Conservation (phyloP, 2,888 invertebrate species). For the Acrobasis suavella region DNA sequence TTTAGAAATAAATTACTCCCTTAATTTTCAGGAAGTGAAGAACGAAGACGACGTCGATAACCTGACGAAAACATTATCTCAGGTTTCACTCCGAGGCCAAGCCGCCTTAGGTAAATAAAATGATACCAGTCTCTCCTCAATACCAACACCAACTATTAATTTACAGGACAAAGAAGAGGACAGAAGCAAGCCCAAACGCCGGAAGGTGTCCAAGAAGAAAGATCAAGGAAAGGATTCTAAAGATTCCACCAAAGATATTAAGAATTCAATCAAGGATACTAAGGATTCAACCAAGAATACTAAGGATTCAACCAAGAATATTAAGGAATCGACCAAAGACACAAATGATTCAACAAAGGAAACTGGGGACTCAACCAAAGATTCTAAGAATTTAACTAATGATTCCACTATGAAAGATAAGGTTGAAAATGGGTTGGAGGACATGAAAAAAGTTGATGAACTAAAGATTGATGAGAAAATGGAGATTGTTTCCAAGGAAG, state of each 20-base stretch:
- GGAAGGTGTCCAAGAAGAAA: conserved; percentile 44
- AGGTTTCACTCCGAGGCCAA: conserved; percentile 76
- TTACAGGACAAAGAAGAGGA: conserved; percentile 70
- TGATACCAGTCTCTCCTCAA: conserved; percentile 57
- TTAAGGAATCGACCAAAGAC: not conserved
- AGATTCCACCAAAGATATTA: not conserved
- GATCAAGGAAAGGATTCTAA: conserved; percentile 28
- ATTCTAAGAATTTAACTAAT: conserved; percentile 12
- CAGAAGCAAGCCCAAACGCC: conserved; percentile 51
- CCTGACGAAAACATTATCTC: conserved; percentile 76
- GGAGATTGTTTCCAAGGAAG: not conserved
- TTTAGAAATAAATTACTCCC: conserved; percentile 13
- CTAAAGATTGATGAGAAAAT: not conserved
- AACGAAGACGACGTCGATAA: conserved; percentile 66
- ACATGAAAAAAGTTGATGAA: not conserved
- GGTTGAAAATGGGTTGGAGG: conserved; percentile 6
- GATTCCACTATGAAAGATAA: not conserved
- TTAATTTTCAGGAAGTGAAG: conserved; percentile 60
- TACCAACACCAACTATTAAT: conserved; percentile 72
- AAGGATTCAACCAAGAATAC: not conserved
- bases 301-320: not conserved
- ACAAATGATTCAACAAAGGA: not conserved
- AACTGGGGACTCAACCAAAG: not conserved
- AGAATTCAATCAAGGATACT: not conserved
- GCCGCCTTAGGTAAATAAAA: conserved; percentile 78